phyloP scores from a whole-genome alignment of 2,113 vertebrate genomes.

The Petaurus breviceps region DNA sequence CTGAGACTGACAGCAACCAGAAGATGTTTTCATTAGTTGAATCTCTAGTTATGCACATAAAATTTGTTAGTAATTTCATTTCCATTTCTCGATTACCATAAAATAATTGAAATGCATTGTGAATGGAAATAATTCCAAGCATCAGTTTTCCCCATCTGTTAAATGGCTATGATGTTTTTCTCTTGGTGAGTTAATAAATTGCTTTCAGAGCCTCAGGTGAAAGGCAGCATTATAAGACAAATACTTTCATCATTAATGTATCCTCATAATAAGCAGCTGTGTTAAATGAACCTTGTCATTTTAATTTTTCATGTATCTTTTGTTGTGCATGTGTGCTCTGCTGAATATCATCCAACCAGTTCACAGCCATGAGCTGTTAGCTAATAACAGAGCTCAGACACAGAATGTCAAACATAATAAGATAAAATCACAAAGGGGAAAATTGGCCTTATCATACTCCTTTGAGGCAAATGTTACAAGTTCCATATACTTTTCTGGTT shows the following conservation, averaged over 20 bases:
- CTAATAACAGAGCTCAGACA: slow-evolving; percentile 18
- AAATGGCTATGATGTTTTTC: neutral
- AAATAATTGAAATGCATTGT: neutral
- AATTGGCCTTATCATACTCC: neutral
- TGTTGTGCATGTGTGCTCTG: neutral
- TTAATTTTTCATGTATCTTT: slow-evolving; percentile 35
- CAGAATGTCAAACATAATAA: slow-evolving; percentile 7
- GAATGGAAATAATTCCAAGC: neutral
- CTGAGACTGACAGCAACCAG: neutral
- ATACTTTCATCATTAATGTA: neutral
- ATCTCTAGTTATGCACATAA: neutral
- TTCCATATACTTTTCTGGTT: neutral
- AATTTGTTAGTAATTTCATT: neutral
- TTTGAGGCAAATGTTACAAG: neutral
- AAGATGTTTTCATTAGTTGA: neutral
- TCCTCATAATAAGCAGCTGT: slow-evolving; percentile 56
- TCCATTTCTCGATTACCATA: neutral
- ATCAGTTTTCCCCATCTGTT: neutral
- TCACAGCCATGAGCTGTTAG: slow-evolving; percentile 23
- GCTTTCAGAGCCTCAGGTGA: slow-evolving; percentile 1
- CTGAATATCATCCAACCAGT: neutral
- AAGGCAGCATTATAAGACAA: neutral
- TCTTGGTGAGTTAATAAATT: neutral
- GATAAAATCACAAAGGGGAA: neutral
- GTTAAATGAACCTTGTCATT: slow-evolving; percentile 33